Conservation (phyloP, 2,797 vertebrate genomes). For the Galaxias olidus region DNA sequence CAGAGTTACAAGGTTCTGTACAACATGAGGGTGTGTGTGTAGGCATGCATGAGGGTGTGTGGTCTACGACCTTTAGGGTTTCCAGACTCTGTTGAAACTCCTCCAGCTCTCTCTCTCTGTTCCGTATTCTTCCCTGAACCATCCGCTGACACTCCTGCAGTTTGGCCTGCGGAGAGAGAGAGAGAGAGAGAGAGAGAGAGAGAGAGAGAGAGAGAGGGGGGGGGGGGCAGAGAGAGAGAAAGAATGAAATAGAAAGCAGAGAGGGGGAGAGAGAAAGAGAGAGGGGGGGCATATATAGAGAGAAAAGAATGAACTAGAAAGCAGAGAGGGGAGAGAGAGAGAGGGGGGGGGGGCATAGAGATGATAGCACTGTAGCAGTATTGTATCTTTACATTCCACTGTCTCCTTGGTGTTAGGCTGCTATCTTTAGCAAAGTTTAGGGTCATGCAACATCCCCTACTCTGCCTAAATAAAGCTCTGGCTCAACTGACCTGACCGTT, state of each 20-base stretch:
- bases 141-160: constrained; percentile 60
- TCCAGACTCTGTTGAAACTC: constrained; percentile 64
- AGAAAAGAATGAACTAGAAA: not conserved
- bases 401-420: not conserved
- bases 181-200: not conserved
- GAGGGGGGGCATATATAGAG: not conserved
- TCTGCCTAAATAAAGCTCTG: constrained; percentile 44
- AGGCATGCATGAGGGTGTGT: constrained; percentile 2
- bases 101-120: constrained; percentile 55
- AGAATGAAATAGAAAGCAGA: not conserved
- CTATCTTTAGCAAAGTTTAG: not conserved
- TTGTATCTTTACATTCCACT: no score
- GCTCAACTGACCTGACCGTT: not conserved
- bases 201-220: not conserved
- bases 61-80: constrained; percentile 59
- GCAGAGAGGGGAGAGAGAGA: not conserved
- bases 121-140: constrained; percentile 54
- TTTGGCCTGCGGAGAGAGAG: constrained; percentile 47
- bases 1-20: no score
- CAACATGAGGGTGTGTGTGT: constrained; percentile 1
- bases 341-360: not conserved
- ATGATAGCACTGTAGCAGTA: no score
- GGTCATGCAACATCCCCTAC: constrained; percentile 83
- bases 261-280: not conserved
- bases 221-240: not conserved